Base-by-base conservation (phyloP, 2,888 invertebrate species). In the Opisthograptis luteolata region DNA sequence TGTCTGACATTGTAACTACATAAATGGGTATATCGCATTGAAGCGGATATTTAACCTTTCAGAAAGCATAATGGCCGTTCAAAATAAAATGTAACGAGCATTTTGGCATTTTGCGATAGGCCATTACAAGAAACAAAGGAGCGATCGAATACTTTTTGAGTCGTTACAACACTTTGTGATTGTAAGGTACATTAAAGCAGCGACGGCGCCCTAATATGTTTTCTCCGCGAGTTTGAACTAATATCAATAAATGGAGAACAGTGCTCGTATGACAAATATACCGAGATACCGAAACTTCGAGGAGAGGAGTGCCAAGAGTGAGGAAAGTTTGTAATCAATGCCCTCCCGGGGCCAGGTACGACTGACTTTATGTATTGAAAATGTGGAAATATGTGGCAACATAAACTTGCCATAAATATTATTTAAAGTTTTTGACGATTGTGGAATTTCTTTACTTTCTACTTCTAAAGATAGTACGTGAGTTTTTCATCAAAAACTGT, bases 311-410 rank as follows among this genome's bases (percentile, higher is more conserved):
- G 61, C 60, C 61, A 61, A 60, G 61, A 60, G 49, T 44, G 40
- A 49, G 44, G 49, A 48, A 61, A 64, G 57, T 64, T 64, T 61
- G 61, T 61, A 64, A 64, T 64, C 64, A 64, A 64, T 64, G 64
- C 58, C 55, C 49, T 51, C 55, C 47, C 57, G 46, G 48, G 51
- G 54, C 47, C 58, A 55, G 57, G 60, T 59, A 59, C 49, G 46
- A 39, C 37, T 14, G 10, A 9, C 37, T 53, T 45, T 54, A 37
- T 52, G 43, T 53, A 55, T 60, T 55, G 55, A 55, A 57, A 50
- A 51, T 53, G 55, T 52, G 46, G 44, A 46, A 47, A 31, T 52
- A 50, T 55, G 50, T 53, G 39, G 39, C 37, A 37, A 43, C 50
- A 41, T 52, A 42, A 55, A 60, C 48, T 60, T 60, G 22, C 53